Evolutionary conservation across 2,797 vertebrate genomes (phyloP), one percentile per base, ranked within the genome.

Genomic region (Clamator glandarius): DNA sequence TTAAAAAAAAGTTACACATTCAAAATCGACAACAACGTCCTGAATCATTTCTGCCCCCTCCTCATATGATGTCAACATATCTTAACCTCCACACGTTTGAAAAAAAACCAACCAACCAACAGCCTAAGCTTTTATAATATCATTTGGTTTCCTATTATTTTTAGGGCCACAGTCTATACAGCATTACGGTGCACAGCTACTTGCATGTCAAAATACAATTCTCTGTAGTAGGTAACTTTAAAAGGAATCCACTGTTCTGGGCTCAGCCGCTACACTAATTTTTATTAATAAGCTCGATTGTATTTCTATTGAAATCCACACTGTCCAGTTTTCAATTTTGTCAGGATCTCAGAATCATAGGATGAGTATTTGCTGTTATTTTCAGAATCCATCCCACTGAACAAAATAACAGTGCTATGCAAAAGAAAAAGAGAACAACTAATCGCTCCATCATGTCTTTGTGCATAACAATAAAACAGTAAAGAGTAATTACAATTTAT

Each of bases 31-130:
- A 75, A 3, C 0, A 0, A 5, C 4, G 5, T 18, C 36, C 52
- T 67, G 36, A 90, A 88, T 52, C 58, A 36, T 42, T 88, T 88
- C 20, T 62, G 44, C 31, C 9, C 8, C n/a, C 15, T 28, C 7
- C 24, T 39, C 23, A 15, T 18, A 33, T 0, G 0, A 41, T 11
- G 23, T 28, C 23, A 68, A 51, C 1, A 0, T 13, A 28, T 8
- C 9, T 55, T 35, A 42, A 14, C 46, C 26, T 90, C 42, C 72
- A 42, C 19, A 15, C 12, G 24, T 14, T 75, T 76, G 39, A 39
- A 4, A 66, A 36, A 80, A 75, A 52, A 36, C 16, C 18, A 50
- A 8, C 5, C 41, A 68, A 72, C 6, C 62, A 31, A 52, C 50
- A 4, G 59, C 29, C 31, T 25, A 33, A 23, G 14, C 17, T 82